Evolutionary conservation across 2,888 invertebrate species (phyloP).

Genomic region (Cantharis rustica): DNA sequence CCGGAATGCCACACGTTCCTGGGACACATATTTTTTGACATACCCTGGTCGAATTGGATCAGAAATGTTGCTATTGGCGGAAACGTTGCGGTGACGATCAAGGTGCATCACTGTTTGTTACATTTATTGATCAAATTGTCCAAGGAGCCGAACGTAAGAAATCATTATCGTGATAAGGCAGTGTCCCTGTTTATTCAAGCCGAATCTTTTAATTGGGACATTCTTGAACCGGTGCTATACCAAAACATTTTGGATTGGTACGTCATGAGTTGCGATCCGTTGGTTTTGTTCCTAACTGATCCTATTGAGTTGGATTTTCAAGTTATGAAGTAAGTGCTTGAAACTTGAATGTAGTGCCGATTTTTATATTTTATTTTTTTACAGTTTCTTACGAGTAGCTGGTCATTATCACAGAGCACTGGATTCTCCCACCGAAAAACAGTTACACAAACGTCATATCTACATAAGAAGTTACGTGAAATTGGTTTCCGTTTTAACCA

Average conservation of each 20-base stretch:
- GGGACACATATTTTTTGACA: slow-evolving; percentile 69
- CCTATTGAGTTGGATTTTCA: slow-evolving; percentile 63
- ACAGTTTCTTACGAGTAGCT: slow-evolving; percentile 64
- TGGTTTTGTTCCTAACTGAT: slow-evolving; percentile 64
- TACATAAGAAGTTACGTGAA: slow-evolving; percentile 66
- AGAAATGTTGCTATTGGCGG: slow-evolving; percentile 54
- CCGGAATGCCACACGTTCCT: slow-evolving; percentile 74
- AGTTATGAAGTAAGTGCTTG: slow-evolving; percentile 60
- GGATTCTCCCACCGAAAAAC: slow-evolving; percentile 55
- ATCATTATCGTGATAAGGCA: slow-evolving; percentile 57
- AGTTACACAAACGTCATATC: slow-evolving; percentile 61
- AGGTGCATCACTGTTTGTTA: slow-evolving; percentile 67
- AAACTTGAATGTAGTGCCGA: not conserved
- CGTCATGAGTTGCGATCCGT: slow-evolving; percentile 72
- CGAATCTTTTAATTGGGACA: slow-evolving; percentile 68
- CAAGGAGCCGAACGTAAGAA: slow-evolving; percentile 71
- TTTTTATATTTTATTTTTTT: slow-evolving; percentile 26
- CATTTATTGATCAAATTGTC: slow-evolving; percentile 73
- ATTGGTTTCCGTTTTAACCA: slow-evolving; percentile 61
- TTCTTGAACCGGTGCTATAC: slow-evolving; percentile 64
- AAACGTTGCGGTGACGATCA: slow-evolving; percentile 50
- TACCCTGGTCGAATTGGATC: slow-evolving; percentile 71
- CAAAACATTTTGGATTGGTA: slow-evolving; percentile 76
- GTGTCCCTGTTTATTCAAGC: slow-evolving; percentile 61
- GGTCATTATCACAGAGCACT: slow-evolving; percentile 61